These are phyloP conservation scores for Orthosia cruda DNA, from an alignment of 2,888 invertebrate species.

Conservation along the genomic window DNA sequence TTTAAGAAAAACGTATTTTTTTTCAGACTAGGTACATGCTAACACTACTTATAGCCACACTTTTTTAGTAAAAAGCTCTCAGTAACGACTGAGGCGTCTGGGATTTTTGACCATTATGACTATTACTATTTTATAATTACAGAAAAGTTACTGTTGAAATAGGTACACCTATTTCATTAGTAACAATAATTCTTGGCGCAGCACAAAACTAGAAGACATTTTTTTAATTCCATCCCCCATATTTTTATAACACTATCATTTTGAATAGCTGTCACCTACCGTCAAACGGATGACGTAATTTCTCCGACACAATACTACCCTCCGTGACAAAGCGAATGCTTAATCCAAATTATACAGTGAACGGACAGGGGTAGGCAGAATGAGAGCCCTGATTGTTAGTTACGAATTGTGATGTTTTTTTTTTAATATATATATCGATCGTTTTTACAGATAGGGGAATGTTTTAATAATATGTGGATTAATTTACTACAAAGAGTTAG, in stretches of 20 bases:
- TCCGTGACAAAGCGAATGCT: slow-evolving; percentile 70
- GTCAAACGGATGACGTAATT: slow-evolving; percentile 64
- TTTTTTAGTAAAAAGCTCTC: too few species aligned
- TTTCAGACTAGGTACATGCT: too few species aligned
- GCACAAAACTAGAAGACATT: background rate
- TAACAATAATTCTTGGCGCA: slow-evolving; percentile 1
- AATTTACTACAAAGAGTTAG: slow-evolving; percentile 23
- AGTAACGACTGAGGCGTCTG: too few species aligned
- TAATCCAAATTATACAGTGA: slow-evolving; percentile 77
- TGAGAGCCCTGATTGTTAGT: slow-evolving; percentile 49
- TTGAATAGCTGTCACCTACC: slow-evolving; percentile 63
- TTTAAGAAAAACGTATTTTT: too few species aligned
- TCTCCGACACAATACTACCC: slow-evolving; percentile 65
- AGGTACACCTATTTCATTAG: background rate
- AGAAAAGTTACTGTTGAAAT: too few species aligned
- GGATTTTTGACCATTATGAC: too few species aligned
- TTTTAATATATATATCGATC: slow-evolving; percentile 36
- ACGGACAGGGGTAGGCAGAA: slow-evolving; percentile 48
- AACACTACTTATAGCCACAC: too few species aligned
- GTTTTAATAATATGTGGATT: slow-evolving; percentile 26
- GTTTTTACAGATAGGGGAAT: slow-evolving; percentile 15
- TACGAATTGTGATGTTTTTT: slow-evolving; percentile 30
- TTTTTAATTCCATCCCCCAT: slow-evolving; percentile 25
- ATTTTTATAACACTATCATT: slow-evolving; percentile 65
- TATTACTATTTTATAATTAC: too few species aligned